These are phyloP conservation scores for Uria lomvia DNA, from an alignment of 2,113 vertebrate species.

Conservation along the genomic window DNA sequence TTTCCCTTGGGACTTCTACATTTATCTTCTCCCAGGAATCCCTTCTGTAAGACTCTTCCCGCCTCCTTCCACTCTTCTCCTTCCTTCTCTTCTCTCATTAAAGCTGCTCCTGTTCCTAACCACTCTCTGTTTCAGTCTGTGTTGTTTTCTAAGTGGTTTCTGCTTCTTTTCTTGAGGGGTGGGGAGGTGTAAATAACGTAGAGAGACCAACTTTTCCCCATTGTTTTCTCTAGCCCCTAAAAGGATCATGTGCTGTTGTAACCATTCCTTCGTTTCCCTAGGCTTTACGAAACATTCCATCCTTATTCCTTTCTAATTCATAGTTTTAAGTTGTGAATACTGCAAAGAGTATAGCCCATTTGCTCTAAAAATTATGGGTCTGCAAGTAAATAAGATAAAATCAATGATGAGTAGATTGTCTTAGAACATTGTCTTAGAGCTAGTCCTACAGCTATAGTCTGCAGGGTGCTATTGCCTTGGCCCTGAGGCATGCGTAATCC, in stretches of 20 bases:
- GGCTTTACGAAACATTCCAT: neutral
- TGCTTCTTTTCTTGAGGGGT: neutral
- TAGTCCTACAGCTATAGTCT: neutral
- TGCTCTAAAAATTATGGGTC: neutral
- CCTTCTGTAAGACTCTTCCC: constrained; percentile 24
- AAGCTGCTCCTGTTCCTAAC: neutral
- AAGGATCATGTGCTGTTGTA: neutral
- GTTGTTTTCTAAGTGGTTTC: neutral
- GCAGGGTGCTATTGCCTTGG: neutral
- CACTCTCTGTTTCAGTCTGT: neutral
- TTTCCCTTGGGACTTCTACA: constrained; percentile 40
- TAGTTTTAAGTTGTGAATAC: neutral
- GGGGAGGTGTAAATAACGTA: neutral
- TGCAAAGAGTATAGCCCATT: neutral
- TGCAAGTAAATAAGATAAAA: neutral
- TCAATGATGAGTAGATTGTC: neutral
- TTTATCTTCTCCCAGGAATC: constrained; percentile 42
- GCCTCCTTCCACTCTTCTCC: neutral
- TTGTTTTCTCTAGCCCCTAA: neutral
- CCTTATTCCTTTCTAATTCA: neutral
- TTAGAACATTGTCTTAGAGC: neutral
- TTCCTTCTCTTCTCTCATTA: constrained; percentile 13
- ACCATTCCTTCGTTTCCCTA: neutral
- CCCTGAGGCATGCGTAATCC: neutral
- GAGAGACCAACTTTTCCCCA: neutral